phyloP scores from a whole-genome alignment of 1,140 invertebrate genomes.

The Magallana ariakensis region DNA sequence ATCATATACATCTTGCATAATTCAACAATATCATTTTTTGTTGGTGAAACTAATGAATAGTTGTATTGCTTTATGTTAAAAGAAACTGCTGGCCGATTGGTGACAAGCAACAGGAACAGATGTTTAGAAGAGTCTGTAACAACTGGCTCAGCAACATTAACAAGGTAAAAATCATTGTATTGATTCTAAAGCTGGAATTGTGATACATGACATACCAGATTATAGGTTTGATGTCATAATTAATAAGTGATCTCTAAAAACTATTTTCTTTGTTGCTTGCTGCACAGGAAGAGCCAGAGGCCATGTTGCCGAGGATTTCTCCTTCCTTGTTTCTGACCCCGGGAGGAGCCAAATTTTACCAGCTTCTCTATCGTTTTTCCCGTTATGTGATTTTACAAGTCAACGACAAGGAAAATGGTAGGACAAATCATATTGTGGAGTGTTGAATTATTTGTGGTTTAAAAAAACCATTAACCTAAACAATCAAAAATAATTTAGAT shows the following conservation, averaged over 20 bases:
- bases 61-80: slow-evolving; percentile 41
- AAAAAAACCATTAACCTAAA: too few species aligned
- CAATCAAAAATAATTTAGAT: too few species aligned
- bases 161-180: slow-evolving; percentile 62
- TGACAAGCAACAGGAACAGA: slow-evolving; percentile 74
- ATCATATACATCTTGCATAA: too few species aligned
- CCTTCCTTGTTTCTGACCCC: slow-evolving; percentile 72
- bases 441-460: too few species aligned
- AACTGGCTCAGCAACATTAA: slow-evolving; percentile 75
- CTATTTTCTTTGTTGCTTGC: too few species aligned
- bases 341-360: slow-evolving; percentile 71
- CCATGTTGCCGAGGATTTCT: slow-evolving; percentile 68
- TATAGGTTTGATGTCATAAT: too few species aligned
- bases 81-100: slow-evolving; percentile 77
- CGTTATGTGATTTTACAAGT: slow-evolving; percentile 68
- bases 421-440: neutral
- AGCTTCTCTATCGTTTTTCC: slow-evolving; percentile 68
- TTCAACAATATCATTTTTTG: too few species aligned
- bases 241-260: too few species aligned
- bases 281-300: slow-evolving; percentile 62
- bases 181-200: neutral
- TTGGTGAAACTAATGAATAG: too few species aligned
- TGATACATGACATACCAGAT: neutral
- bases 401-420: slow-evolving; percentile 46
- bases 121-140: slow-evolving; percentile 72